Percentiles rank a stretch among this genome's conserved stretches.
phyloP scores from a whole-genome alignment of 2,888 invertebrate species.

The Mallateleia sp. region DNA sequence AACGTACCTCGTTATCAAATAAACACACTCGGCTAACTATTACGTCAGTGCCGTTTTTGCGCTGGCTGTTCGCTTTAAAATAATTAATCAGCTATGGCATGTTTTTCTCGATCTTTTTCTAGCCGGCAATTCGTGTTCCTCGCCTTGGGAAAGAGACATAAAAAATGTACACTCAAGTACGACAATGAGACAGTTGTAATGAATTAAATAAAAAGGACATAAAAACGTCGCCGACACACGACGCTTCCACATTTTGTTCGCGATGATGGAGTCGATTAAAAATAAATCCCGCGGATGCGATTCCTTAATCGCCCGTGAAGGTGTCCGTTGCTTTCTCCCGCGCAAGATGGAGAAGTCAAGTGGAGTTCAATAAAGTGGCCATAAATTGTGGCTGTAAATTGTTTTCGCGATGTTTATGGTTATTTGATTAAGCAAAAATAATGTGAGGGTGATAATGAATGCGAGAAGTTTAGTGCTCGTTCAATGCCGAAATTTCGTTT shows the following conservation, averaged over 20 bases:
- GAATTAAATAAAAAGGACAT: neutral
- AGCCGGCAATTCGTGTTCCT: slow-evolving; percentile 28
- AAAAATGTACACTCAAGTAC: slow-evolving; percentile 13
- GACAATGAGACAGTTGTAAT: neutral
- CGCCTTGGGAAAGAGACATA: slow-evolving; percentile 12
- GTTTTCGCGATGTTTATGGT: no score
- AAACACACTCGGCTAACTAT: neutral
- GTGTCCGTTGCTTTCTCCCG: no score
- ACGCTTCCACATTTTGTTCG: neutral
- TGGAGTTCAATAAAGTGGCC: no score
- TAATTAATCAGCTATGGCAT: neutral
- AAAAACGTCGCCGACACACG: neutral
- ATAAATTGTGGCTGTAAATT: no score
- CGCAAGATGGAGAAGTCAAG: no score
- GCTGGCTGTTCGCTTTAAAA: neutral
- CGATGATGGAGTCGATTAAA: no score
- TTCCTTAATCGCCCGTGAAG: no score
- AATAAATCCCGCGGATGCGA: no score
- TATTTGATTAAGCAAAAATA: no score
- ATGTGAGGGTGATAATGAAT: slow-evolving; percentile 25
- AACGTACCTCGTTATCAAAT: slow-evolving; percentile 45
- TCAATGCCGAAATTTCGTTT: slow-evolving; percentile 63
- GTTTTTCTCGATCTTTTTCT: neutral
- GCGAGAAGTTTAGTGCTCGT: slow-evolving; percentile 9
- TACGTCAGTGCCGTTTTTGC: slow-evolving; percentile 48